Base-by-base conservation (phyloP, 2,888 invertebrate species). In the Diploptera punctata region DNA sequence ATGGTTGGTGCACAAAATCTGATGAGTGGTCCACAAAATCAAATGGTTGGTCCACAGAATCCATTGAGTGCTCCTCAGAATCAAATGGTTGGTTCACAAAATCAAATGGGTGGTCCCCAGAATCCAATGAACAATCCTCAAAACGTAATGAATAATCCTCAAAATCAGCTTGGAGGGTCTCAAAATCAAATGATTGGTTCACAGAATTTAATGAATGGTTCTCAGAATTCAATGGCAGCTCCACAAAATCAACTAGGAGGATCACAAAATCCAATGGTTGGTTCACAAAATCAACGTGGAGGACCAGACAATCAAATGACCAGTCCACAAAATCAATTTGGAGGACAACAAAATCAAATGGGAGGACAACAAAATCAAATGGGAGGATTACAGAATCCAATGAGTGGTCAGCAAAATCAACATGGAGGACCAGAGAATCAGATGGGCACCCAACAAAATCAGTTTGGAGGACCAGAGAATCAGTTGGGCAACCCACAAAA, bases 121-220 rank as follows among this genome's bases (percentile, higher is more conserved):
- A 70, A 49, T 70, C 62, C 26, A 24, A 16, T 65, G 2, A 38
- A n/a, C n/a, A 33, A 33, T n/a, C 10, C 62, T 19, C 62, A 62
- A 21, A 62, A 62, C 31, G n/a, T 33, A 21, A 54, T 54, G 54
- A 67, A 18, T n/a, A 21, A 5, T 1, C 21, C 67, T 24, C 54
- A 72, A 3, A 67, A 21, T 70, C 31, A 61, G n/a, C 47, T 62
- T 21, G 70, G 49, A 7, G 43, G 26, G 3, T 24, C 47, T 49
- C 67, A 65, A 26, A 57, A 29, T 16, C 9, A 7, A 1, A 57
- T 57, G 57, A 7, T 33, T 5, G n/a, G 2, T 4, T 54, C 26
- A 19, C 62, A 62, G 24, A 65, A 52, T 49, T n/a, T 33, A 7
- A 70, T 70, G 62, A 31, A n/a, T n/a, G 62, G 62, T n/a, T n/a